These are phyloP conservation scores for Mastomys natalensis DNA, from an alignment of 2,113 vertebrate genomes.

Conservation along the genomic window DNA sequence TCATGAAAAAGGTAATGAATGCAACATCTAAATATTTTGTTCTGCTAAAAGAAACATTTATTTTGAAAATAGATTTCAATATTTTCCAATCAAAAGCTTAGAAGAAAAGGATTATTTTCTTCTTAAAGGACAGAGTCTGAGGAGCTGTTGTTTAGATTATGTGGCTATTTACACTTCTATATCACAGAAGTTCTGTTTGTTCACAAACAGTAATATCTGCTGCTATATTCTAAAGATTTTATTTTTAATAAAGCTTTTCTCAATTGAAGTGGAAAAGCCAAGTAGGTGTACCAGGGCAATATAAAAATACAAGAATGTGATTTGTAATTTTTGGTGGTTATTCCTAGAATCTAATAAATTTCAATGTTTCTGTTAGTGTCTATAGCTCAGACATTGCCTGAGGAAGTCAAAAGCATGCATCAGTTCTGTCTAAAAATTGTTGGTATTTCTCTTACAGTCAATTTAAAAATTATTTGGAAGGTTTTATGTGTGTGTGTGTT, in stretches of 20 bases:
- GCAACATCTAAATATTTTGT: background rate
- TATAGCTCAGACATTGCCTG: background rate
- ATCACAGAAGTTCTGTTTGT: background rate
- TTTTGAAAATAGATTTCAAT: background rate
- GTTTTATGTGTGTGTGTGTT: background rate
- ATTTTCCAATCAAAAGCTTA: background rate
- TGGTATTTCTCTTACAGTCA: background rate
- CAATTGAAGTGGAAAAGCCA: background rate
- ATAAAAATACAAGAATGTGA: background rate
- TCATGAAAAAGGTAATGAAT: background rate
- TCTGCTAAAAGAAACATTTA: background rate
- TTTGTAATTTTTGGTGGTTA: background rate
- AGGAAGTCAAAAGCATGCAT: background rate
- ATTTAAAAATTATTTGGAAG: conserved; percentile 5
- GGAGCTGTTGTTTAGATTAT: background rate
- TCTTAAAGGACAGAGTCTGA: background rate
- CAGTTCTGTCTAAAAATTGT: background rate
- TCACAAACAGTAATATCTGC: background rate
- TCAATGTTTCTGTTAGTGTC: background rate
- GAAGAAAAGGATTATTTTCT: background rate
- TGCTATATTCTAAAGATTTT: background rate
- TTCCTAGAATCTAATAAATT: background rate
- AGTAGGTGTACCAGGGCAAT: background rate
- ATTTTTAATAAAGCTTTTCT: background rate
- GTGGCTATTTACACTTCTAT: background rate